Conservation (phyloP, 2,797 vertebrate species). For the Myripristis jacobus region DNA sequence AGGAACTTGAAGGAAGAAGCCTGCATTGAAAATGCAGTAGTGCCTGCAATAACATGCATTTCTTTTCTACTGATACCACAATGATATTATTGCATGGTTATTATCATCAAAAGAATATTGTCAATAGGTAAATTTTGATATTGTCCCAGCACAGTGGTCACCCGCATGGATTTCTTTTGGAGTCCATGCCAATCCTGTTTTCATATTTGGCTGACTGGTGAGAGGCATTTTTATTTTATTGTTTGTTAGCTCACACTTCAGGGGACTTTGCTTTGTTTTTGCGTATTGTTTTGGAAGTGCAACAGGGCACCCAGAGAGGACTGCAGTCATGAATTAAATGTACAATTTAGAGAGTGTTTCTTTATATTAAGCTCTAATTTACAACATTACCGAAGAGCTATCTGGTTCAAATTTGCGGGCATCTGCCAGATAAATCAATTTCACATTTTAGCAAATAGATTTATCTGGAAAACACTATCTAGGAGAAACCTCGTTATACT, state of each 20-base stretch:
- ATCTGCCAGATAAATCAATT: slow-evolving; percentile 44
- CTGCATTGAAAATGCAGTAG: too few species aligned
- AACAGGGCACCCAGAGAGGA: slow-evolving; percentile 3
- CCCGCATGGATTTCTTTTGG: background rate
- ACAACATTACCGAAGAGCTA: slow-evolving; percentile 40
- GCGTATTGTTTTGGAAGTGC: slow-evolving; percentile 21
- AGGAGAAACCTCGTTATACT: slow-evolving; percentile 38
- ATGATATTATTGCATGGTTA: too few species aligned
- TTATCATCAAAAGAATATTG: too few species aligned
- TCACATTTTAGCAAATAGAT: slow-evolving; percentile 47
- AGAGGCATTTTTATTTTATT: background rate
- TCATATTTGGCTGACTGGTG: background rate
- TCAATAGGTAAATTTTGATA: too few species aligned
- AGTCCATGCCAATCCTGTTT: background rate
- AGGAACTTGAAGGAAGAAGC: too few species aligned
- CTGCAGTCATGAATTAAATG: background rate
- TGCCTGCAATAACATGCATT: background rate
- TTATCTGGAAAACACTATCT: slow-evolving; percentile 40
- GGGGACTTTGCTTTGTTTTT: background rate
- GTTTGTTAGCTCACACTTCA: too few species aligned
- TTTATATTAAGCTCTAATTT: slow-evolving; percentile 47
- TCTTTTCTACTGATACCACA: too few species aligned
- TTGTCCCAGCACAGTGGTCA: too few species aligned
- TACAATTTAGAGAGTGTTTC: slow-evolving; percentile 9
- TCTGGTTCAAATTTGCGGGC: slow-evolving; percentile 24